Conservation (phyloP, 2,888 invertebrate species). For the Rutpela maculata region DNA sequence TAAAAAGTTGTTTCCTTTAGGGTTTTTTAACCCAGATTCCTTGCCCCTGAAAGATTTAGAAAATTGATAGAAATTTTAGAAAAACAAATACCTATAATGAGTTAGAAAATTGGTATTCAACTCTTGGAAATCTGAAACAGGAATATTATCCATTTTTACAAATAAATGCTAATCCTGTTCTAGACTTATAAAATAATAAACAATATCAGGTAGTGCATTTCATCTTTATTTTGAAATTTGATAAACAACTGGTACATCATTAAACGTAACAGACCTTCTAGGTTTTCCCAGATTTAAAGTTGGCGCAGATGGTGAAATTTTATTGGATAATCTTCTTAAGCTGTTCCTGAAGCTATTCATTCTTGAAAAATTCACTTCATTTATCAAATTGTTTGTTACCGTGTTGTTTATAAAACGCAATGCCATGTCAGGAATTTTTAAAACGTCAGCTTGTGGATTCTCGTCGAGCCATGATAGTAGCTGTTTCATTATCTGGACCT, state of each 20-base stretch:
- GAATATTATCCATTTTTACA: too few relatives aligned
- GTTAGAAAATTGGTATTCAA: too few relatives aligned
- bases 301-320: conserved; percentile 51
- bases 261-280: conserved; percentile 65
- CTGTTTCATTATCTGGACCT: conserved; percentile 65
- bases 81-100: too few relatives aligned
- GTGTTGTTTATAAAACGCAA: conserved; percentile 61
- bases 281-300: conserved; percentile 39
- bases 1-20: too few relatives aligned
- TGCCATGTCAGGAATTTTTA: conserved; percentile 67
- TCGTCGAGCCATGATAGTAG: conserved; percentile 64
- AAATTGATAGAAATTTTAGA: too few relatives aligned
- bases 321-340: conserved; percentile 63
- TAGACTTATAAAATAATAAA: too few relatives aligned
- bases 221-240: conserved; percentile 55
- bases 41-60: too few relatives aligned
- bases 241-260: conserved; percentile 65
- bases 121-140: too few relatives aligned
- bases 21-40: too few relatives aligned
- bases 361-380: conserved; percentile 60
- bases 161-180: too few relatives aligned
- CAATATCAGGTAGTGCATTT: not conserved
- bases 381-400: conserved; percentile 59
- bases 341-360: conserved; percentile 65
- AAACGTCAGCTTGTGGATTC: conserved; percentile 61